A percentile compares a stretch with the other conserved stretches of the same genome.
phyloP scores from a whole-genome alignment of 2,113 vertebrate genomes.

The Lamprologus ornatipinnis region DNA sequence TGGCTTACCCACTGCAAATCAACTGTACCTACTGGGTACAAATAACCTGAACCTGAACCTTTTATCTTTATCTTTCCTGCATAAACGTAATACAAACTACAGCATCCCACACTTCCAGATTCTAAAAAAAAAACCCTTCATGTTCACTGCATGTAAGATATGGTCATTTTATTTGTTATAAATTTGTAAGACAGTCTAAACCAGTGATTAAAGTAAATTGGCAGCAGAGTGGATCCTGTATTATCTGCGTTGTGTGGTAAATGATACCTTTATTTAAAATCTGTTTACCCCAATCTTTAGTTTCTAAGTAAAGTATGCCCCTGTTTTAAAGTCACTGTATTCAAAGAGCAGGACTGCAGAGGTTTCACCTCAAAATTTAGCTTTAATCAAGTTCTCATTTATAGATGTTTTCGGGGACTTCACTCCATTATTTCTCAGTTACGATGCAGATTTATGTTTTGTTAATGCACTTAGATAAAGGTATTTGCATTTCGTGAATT shows the following conservation, averaged over 20 bases:
- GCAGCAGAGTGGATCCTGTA: not conserved
- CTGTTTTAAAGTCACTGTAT: not conserved
- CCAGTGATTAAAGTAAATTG: not conserved
- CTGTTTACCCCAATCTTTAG: not conserved
- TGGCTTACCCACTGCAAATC: not conserved
- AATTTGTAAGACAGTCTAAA: not conserved
- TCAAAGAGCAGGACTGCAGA: not conserved
- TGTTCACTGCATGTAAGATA: not conserved
- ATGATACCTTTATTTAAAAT: not conserved
- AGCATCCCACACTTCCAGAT: not conserved
- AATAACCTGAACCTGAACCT: not conserved
- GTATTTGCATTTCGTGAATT: not conserved
- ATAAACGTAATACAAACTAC: not conserved
- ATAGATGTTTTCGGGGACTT: not conserved
- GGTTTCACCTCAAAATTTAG: not conserved
- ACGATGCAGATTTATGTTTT: not conserved
- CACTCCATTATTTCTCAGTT: not conserved
- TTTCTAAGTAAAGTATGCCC: not conserved
- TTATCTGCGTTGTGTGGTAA: not conserved
- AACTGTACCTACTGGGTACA: not conserved
- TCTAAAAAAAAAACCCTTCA: rapidly evolving
- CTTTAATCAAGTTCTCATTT: not conserved
- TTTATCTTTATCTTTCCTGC: not conserved
- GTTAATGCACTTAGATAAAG: not conserved
- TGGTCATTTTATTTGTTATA: not conserved